Evolutionary conservation across 2,888 invertebrate species (phyloP), one percentile per base, ranked within the genome.

Genomic region (Zygaena filipendulae): DNA sequence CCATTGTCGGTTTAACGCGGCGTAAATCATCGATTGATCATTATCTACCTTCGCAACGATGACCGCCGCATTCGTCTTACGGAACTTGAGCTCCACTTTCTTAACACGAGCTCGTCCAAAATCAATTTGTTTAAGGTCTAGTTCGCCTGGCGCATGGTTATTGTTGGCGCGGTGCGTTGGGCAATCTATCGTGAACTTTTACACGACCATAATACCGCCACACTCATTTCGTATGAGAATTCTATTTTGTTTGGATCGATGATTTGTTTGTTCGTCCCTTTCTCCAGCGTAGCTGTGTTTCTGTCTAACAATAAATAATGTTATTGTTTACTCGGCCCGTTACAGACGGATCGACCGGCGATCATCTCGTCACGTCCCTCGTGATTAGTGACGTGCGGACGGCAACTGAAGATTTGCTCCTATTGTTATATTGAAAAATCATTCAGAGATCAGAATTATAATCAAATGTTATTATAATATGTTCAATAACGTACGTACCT

Each of bases 111-210:
- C 45, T 43, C 47, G 42, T 40, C 35, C 43, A 43, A 55, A 60
- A 50, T 53, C 53, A 50, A 59, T 64, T 63, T 58, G 52, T 47
- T 39, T 35, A 48, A 52, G 61, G 36, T 54, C 62, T 49, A 19
- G 25, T 23, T 38, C 28, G 19, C 19, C 41, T 66, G 69, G 74
- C 41, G 47, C 23, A 34, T 42, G 43, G 48, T 51, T 57, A 69
- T 70, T 70, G 71, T 71, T 69, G 63, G 60, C 53, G 58, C 46
- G 43, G 39, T 16, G 16, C 59, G 61, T 72, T 71, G 61, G 60
- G 67, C 57, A 74, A 70, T n/a, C 59, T 64, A 77, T 75, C 68
- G 67, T 75, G 74, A 75, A 79, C 75, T 71, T 71, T 70, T 75
- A 77, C 72, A 75, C 69, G 70, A 77, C 71, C 71, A 72, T 69